These are phyloP conservation scores for Raja brachyura DNA, from an alignment of 2,113 vertebrate genomes.

Conservation along the genomic window DNA sequence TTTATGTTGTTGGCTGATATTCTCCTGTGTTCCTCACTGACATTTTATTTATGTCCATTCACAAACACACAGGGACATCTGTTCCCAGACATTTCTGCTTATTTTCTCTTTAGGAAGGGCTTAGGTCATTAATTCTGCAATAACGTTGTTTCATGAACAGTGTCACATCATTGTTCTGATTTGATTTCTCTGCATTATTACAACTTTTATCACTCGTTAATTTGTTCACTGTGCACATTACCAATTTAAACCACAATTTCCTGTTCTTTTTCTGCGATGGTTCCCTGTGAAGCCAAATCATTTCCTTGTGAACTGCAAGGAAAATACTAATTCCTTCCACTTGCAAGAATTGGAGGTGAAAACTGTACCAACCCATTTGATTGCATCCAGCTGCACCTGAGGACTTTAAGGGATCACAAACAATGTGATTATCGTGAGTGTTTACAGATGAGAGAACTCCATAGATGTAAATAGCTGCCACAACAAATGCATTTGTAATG, in stretches of 20 bases:
- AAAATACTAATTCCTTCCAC: background rate
- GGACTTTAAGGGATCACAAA: background rate
- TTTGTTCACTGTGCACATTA: background rate
- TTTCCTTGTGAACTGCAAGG: background rate
- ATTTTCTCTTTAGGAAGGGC: background rate
- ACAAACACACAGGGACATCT: background rate
- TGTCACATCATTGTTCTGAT: background rate
- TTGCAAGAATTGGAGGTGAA: background rate
- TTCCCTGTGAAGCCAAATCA: background rate
- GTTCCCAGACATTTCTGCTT: background rate
- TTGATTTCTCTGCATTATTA: background rate
- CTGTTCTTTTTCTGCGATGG: background rate
- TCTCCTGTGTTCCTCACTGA: background rate
- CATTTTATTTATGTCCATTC: background rate
- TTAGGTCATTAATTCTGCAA: background rate
- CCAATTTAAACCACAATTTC: background rate
- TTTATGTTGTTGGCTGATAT: background rate
- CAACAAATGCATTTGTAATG: background rate
- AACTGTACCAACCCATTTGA: background rate
- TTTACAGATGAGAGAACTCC: background rate
- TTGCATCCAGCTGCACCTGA: background rate
- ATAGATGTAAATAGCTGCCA: background rate
- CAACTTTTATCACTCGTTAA: background rate
- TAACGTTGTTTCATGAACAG: background rate
- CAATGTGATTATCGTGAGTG: background rate